Base-by-base conservation (phyloP, 1,140 invertebrate genomes). In the Bombus sibiricus region DNA sequence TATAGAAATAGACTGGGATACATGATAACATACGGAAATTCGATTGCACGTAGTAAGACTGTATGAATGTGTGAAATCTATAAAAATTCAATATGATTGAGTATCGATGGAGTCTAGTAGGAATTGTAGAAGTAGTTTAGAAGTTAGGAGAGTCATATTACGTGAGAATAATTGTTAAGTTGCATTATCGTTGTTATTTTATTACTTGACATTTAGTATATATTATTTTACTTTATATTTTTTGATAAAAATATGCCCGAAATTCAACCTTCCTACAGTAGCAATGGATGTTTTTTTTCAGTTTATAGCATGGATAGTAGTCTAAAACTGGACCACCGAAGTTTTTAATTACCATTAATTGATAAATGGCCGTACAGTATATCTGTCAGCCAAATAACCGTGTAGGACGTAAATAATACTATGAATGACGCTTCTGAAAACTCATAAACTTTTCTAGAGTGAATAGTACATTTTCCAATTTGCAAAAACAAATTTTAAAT, bases 261-360 rank as follows among this genome's bases (percentile, higher is more conserved):
- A 62, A n/a, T n/a, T n/a, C 59, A 13, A n/a, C 4, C 28, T 13
- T 62, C 28, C 59, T 62, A 62, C 28, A 5, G 2, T 32, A 66
- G 15, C 32, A 34, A 66, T 34, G n/a, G 64, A 66, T 66, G 6
- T 66, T 66, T 34, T 62, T 25, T 62, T 4, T 59, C 59, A 15
- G 5, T 62, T 13, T 62, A 13, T n/a, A n/a, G 13, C 32, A 66
- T 66, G 32, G 32, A 9, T 34, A 18, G 59, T 62, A n/a, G 59
- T n/a, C 28, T 5, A 62, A n/a, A 62, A n/a, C 59, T 62, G 59
- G 59, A n/a, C 28, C 15, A 66, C 6, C 8, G 64, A 6, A 66
- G 32, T 66, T 69, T 69, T 37, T 69, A 69, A 69, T 69, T 69
- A 37, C 66, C 32, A 37, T 68, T 69, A 69, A 69, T 69, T 69